Evolutionary conservation across 2,888 invertebrate genomes (phyloP), one percentile per base, ranked within the genome.

Genomic region (Drosophila basisetae): DNA sequence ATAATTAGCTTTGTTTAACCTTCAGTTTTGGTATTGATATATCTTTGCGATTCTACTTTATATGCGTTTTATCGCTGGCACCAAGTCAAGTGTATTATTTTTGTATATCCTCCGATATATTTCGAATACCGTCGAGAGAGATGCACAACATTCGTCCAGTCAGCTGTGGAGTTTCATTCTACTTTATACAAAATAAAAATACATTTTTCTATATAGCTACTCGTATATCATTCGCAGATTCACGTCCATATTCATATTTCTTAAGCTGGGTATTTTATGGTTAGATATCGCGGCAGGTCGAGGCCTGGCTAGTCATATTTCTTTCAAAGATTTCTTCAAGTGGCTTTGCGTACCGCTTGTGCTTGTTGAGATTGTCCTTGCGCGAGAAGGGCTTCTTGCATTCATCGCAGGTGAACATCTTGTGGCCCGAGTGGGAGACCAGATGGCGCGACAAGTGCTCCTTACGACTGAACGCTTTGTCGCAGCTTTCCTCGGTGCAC

Each of bases 391-490:
- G 94, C 76, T 95, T 95, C 25, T 94, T 94, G 80, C 95, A 95
- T 61, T 95, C 92, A 69, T 95, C 95, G 89, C 96, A 96, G 55
- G 94, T 94, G 84, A 95, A 96, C 94, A 95, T 95, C 83, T 96
- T 95, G 81, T 95, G 94, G 1, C 96, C 96, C 1, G 96, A 95
- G 84, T 96, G 96, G 3, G 96, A 95, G 0, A 95, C 95, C 70
- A 95, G 94, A 89, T 96, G 96, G 5, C 96, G 94, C 65, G 96
- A 94, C 59, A 96, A 91, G 91, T 96, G 96, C 87, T 96, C 96
- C 80, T 96, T 96, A 3, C 96, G 94, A 85, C 95, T 95, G 87
- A 96, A 96, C 1, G 95, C 94, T 84, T 96, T 96, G 53, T 95
- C 94, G 88, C 96, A 96, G 25, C 89, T 90, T 1, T 89, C 90